Percentiles rank a stretch among this genome's conserved stretches.
phyloP scores from a whole-genome alignment of 2,888 invertebrate species.

The Deilephila elpenor region DNA sequence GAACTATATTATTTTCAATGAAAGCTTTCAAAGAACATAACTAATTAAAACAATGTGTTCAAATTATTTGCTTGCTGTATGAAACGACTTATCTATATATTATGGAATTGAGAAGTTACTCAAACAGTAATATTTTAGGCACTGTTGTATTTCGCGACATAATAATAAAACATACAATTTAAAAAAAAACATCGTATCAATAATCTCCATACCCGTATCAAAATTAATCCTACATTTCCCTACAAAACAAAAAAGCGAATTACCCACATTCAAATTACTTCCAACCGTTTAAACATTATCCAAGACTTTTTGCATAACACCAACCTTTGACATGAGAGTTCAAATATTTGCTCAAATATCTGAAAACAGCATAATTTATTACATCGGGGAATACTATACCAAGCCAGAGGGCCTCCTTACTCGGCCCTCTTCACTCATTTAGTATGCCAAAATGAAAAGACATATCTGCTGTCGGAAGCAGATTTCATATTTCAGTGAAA shows the following conservation, averaged over 20 bases:
- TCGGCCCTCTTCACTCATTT: slow-evolving; percentile 1
- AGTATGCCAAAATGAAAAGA: slow-evolving; percentile 1
- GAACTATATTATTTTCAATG: too few relatives aligned
- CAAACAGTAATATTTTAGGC: too few relatives aligned
- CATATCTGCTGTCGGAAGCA: neutral
- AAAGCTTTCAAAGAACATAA: too few relatives aligned
- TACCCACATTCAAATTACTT: neutral
- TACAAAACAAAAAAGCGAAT: neutral
- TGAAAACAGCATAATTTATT: neutral
- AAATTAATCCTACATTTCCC: too few relatives aligned
- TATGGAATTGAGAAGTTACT: too few relatives aligned
- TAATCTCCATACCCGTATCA: too few relatives aligned
- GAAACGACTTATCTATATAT: too few relatives aligned
- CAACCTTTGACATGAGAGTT: slow-evolving; percentile 3
- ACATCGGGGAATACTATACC: neutral
- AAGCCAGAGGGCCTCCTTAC: neutral
- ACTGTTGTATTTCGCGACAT: too few relatives aligned
- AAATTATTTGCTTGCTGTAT: too few relatives aligned
- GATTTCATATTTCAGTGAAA: slow-evolving; percentile 4
- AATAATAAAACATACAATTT: too few relatives aligned
- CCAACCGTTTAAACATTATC: neutral
- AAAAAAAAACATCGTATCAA: too few relatives aligned
- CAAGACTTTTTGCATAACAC: neutral
- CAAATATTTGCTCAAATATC: slow-evolving; percentile 9
- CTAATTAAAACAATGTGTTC: too few relatives aligned